Base-by-base conservation (phyloP, 2,888 invertebrate species). In the Listrodromus nycthemerus region DNA sequence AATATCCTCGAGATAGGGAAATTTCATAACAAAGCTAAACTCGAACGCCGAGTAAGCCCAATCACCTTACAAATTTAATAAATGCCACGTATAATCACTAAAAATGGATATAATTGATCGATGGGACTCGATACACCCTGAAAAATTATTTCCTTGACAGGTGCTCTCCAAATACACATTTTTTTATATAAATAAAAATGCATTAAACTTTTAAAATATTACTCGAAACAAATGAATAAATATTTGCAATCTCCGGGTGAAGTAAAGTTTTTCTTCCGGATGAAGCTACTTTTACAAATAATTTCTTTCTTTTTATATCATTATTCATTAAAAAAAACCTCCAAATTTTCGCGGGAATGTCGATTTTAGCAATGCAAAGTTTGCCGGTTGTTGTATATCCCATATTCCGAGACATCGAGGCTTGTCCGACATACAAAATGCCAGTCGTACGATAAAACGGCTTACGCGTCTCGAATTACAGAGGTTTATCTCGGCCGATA, bases 401-500 rank as follows among this genome's bases (percentile, higher is more conserved):
- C 7, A 66, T 13, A 50, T 73, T 48, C 33, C 82, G 77, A 67
- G 52, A 65, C 70, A 65, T 75, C 55, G 41, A 30, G 55, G 52
- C 73, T 52, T 37, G 45, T 16, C 33, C 21, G 66, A 37, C 37
- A 58, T 70, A 30, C 55, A 58, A 61, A 33, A 76, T 52, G 58
- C 37, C 75, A 75, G 65, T 66, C 70, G 48, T 10, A 66, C 61
- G 45, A 86, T 85, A 82, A 83, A 82, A 71, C 73, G 69, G 70
- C 65, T 65, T 16, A 19, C 27, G 16, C 67, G 80, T 48, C 61
- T 83, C 73, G 65, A 80, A 83, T 83, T 83, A 80, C 80, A 52
- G 82, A 30, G 85, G 77, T 80, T 88, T 88, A 87, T 88, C 86
- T 83, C 19, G 24, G 77, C 45, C 82, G 81, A 87, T 87, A 87